phyloP scores from a whole-genome alignment of 1,140 invertebrate species.

The Drosophila nebulosa region DNA sequence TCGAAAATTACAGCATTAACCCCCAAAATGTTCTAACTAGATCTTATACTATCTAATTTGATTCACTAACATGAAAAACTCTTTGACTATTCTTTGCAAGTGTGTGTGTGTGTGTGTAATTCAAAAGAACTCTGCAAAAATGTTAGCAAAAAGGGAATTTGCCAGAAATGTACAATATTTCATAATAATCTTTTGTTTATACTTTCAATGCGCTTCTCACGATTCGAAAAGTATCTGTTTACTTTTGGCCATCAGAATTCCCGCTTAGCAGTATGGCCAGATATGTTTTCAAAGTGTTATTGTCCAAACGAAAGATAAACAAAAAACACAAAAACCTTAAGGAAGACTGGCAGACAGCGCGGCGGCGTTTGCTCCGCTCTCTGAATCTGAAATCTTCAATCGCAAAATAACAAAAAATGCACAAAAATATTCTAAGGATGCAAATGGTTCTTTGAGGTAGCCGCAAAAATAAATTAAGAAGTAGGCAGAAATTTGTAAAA shows the following conservation, averaged over 20 bases:
- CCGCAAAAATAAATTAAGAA: neutral
- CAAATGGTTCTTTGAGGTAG: neutral
- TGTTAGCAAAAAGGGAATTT: neutral
- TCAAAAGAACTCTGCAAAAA: neutral
- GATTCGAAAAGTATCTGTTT: conserved; percentile 33
- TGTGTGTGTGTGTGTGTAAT: too few relatives aligned
- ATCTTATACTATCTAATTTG: too few relatives aligned
- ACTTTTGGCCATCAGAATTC: neutral
- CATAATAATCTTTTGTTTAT: conserved; percentile 16
- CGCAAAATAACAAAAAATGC: too few relatives aligned
- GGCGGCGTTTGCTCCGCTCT: neutral
- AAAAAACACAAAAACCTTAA: neutral
- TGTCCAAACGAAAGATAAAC: neutral
- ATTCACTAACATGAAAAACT: too few relatives aligned
- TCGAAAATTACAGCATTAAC: too few relatives aligned
- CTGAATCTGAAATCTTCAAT: too few relatives aligned
- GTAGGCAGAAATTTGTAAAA: too few relatives aligned
- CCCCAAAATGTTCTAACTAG: too few relatives aligned
- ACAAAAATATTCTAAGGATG: neutral
- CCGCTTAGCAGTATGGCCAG: neutral
- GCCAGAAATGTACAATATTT: conserved; percentile 17
- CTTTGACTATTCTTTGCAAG: too few relatives aligned
- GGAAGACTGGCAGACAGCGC: neutral
- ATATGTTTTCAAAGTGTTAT: conserved; percentile 11
- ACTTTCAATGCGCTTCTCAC: conserved; percentile 18